Conservation (phyloP, 1,140 invertebrate genomes). For the Cotesia vestalis region DNA sequence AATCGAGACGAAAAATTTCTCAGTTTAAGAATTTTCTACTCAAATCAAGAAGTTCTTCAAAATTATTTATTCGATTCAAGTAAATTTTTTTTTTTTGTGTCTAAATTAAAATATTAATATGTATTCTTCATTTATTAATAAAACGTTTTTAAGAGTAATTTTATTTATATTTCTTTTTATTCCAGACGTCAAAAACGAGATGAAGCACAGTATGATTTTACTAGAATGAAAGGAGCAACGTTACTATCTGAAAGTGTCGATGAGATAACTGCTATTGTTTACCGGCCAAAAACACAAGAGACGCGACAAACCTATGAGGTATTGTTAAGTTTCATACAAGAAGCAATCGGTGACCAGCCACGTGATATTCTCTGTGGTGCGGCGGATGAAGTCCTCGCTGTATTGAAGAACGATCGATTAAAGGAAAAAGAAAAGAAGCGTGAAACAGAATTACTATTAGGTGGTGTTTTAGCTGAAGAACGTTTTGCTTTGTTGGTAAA, state of each 20-base stretch:
- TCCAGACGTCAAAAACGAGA: constrained; percentile 84
- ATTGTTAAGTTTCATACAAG: constrained; percentile 95
- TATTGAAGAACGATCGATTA: constrained; percentile 94
- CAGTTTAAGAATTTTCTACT: too few species aligned
- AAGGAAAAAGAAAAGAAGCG: constrained; percentile 94
- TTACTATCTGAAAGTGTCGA: constrained; percentile 89
- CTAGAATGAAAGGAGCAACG: constrained; percentile 88
- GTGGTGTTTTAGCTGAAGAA: constrained; percentile 90
- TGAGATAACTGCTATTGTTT: constrained; percentile 93
- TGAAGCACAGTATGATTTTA: constrained; percentile 90
- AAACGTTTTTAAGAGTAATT: background rate
- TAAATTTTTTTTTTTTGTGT: too few species aligned
- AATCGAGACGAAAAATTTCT: too few species aligned
- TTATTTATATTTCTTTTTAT: constrained; percentile 38
- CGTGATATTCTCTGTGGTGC: constrained; percentile 96
- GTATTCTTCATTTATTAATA: too few species aligned
- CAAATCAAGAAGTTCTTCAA: too few species aligned
- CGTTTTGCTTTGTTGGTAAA: constrained; percentile 80
- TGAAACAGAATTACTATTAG: constrained; percentile 90
- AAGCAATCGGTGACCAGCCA: constrained; percentile 96
- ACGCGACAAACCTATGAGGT: constrained; percentile 97
- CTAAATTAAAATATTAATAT: too few species aligned
- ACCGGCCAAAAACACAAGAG: constrained; percentile 97
- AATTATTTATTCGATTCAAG: too few species aligned
- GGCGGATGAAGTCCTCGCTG: constrained; percentile 95